Conservation (phyloP, 2,888 invertebrate species). For the Dysmachus trigonus region DNA sequence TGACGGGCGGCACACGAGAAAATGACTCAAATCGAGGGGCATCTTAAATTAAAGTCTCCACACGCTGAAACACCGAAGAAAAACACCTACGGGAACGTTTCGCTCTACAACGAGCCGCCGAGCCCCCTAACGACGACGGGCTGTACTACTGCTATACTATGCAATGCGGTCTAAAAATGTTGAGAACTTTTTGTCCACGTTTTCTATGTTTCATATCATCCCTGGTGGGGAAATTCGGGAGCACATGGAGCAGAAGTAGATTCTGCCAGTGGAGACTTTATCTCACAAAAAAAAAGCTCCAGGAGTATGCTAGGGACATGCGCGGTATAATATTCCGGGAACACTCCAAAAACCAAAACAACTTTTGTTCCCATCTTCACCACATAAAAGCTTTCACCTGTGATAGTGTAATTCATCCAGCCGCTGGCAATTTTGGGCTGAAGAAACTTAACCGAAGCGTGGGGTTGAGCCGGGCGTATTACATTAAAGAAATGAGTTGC, state of each 20-base stretch:
- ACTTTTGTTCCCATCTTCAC: neutral
- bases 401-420: conserved; percentile 1
- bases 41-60: conserved; percentile 27
- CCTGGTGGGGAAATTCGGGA: neutral
- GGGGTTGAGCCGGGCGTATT: neutral
- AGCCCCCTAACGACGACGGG: neutral
- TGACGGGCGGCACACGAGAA: conserved; percentile 11
- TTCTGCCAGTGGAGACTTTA: neutral
- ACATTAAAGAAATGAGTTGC: conserved; percentile 26
- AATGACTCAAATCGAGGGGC: conserved; percentile 5
- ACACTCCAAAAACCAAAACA: conserved; percentile 18
- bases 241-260: neutral
- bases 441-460: neutral
- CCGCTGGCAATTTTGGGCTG: neutral
- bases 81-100: neutral
- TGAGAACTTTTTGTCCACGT: too few relatives aligned
- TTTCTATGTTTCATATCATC: conserved; percentile 20
- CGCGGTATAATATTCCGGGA: neutral
- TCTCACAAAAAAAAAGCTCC: conserved; percentile 18
- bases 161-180: neutral
- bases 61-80: neutral
- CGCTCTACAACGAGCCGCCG: neutral
- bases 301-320: neutral
- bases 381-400: conserved; percentile 22
- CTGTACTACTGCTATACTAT: too few relatives aligned